Conservation (phyloP, 2,113 vertebrate genomes). For the Oreochromis aureus region DNA sequence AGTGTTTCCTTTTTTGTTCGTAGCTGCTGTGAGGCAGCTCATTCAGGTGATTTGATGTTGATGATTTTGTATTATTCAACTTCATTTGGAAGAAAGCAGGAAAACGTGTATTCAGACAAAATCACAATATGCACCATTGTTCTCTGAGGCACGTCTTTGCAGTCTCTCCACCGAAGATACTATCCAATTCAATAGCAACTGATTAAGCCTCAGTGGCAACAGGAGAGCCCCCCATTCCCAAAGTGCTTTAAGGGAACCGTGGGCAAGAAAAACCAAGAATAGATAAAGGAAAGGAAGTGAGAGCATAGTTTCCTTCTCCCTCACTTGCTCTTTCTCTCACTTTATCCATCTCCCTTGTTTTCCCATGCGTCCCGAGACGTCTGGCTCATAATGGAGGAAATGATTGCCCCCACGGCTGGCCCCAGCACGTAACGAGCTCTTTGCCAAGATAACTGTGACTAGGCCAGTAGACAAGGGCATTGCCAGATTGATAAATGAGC, state of each 20-base stretch:
- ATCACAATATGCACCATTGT: not conserved
- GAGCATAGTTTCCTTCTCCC: slow-evolving; percentile 57
- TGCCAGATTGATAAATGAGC: slow-evolving; percentile 58
- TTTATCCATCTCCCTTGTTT: slow-evolving; percentile 27
- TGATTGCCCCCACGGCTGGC: slow-evolving; percentile 31
- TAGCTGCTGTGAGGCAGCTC: not conserved
- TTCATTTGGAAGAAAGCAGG: not conserved
- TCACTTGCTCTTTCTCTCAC: not conserved
- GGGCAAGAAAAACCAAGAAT: slow-evolving; percentile 11
- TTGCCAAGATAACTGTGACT: slow-evolving; percentile 48
- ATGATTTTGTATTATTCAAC: not conserved
- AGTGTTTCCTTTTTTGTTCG: slow-evolving; percentile 17
- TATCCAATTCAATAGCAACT: not conserved
- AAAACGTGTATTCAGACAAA: not conserved
- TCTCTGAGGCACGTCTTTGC: not conserved
- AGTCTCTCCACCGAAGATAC: not conserved
- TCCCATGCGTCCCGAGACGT: slow-evolving; percentile 50
- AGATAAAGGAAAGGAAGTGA: slow-evolving; percentile 68
- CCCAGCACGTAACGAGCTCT: slow-evolving; percentile 36
- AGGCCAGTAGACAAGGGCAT: slow-evolving; percentile 35
- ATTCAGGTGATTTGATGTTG: not conserved
- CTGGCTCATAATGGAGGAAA: slow-evolving; percentile 64
- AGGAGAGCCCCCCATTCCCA: not conserved
- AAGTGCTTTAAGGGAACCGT: not conserved
- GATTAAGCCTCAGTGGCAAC: not conserved